Percentiles rank a stretch among this genome's conserved stretches.
Evolutionary conservation across 2,888 invertebrate genomes (phyloP).

Genomic region (Brachylomia viminalis): DNA sequence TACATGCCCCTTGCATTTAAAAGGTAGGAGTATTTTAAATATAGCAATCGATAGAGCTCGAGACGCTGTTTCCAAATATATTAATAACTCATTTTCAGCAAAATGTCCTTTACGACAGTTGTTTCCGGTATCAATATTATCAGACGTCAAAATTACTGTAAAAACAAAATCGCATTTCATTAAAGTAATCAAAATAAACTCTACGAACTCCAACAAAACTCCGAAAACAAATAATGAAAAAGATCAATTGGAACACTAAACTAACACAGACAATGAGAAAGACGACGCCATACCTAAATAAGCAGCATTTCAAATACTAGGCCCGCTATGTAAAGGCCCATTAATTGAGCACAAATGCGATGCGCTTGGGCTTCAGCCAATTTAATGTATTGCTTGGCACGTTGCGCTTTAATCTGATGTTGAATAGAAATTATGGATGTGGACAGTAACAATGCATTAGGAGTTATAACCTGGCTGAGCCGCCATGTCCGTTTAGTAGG

Average conservation of each 20-base stretch:
- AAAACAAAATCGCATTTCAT: neutral
- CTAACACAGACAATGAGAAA: conserved; percentile 36
- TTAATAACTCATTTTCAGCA: no score
- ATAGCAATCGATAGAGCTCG: no score
- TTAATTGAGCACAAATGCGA: conserved; percentile 85
- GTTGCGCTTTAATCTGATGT: conserved; percentile 79
- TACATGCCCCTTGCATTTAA: no score
- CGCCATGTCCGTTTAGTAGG: conserved; percentile 8
- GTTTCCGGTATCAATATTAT: no score
- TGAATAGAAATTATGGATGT: conserved; percentile 83
- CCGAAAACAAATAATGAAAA: neutral
- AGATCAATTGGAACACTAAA: conserved; percentile 14
- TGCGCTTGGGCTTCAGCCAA: conserved; percentile 85
- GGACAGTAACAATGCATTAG: conserved; percentile 62
- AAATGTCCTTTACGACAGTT: no score
- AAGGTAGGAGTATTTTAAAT: no score
- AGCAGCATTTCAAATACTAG: conserved; percentile 69
- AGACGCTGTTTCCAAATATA: no score
- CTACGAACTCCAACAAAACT: neutral
- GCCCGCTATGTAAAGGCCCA: conserved; percentile 79
- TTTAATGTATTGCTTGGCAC: conserved; percentile 88
- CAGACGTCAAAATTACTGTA: no score
- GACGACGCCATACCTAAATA: conserved; percentile 52
- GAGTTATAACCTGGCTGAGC: conserved; percentile 43
- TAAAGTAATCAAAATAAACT: conserved; percentile 9